Conservation (phyloP, 2,113 vertebrate genomes). For the Myanophis thanlyinensis region DNA sequence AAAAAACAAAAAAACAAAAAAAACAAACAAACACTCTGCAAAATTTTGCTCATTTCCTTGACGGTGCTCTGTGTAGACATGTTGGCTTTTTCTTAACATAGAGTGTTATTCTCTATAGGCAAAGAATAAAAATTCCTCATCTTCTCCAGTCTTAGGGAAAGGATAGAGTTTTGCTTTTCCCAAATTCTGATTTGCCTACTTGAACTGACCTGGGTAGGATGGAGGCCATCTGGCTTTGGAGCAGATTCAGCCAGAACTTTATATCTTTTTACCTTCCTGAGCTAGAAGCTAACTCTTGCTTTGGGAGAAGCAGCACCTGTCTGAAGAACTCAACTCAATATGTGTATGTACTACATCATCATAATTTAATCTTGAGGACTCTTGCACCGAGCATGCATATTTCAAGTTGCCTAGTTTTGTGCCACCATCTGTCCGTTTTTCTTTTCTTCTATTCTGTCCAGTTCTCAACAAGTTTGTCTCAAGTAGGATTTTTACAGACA, state of each 20-base stretch:
- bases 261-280: background rate
- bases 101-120: background rate
- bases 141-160: background rate
- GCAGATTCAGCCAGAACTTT: background rate
- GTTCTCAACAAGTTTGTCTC: background rate
- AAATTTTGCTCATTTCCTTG: background rate
- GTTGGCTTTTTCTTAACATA: background rate
- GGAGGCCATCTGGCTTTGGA: background rate
- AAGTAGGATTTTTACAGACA: slow-evolving; percentile 76
- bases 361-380: too few species aligned
- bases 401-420: background rate
- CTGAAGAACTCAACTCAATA: background rate
- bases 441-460: background rate
- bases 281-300: background rate
- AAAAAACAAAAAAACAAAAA: too few species aligned
- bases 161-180: background rate
- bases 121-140: background rate
- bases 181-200: background rate
- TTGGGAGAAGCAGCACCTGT: background rate
- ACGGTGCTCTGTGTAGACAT: background rate
- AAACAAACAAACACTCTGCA: too few species aligned
- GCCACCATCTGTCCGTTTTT: background rate
- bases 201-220: background rate
- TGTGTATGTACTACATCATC: too few species aligned
- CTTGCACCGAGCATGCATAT: too few species aligned